phyloP scores from a whole-genome alignment of 35 echinoderm and acorn worm species.

The Eucidaris tribuloides region DNA sequence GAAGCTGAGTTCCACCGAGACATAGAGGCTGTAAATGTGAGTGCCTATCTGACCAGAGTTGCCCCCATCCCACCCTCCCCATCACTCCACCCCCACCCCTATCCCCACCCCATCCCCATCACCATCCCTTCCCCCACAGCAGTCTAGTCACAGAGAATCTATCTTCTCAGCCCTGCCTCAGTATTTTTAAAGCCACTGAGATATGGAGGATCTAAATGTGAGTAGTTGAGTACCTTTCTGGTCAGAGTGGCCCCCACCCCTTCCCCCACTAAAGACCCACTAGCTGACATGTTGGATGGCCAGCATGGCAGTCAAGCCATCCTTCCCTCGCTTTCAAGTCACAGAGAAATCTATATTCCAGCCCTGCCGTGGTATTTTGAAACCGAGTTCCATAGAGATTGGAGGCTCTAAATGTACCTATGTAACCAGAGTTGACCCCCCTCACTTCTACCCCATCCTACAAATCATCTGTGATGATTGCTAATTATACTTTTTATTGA shows the following conservation, averaged over 20 bases:
- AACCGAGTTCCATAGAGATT: conserved; percentile 87
- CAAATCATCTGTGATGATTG: too few species aligned
- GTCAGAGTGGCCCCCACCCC: too few species aligned
- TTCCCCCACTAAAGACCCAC: too few species aligned
- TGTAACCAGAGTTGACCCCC: too few species aligned
- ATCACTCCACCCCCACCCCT: too few species aligned
- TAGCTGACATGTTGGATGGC: too few species aligned
- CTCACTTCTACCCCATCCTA: too few species aligned
- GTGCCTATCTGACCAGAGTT: not conserved
- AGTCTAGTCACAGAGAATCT: conserved; percentile 74
- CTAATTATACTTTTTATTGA: too few species aligned
- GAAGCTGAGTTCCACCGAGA: conserved; percentile 91
- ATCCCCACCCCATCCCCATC: too few species aligned
- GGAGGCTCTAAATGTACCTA: conserved; percentile 75
- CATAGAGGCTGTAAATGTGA: conserved; percentile 93
- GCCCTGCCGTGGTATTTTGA: conserved; percentile 79
- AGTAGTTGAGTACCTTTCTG: conserved; percentile 14
- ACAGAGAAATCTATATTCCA: conserved; percentile 88
- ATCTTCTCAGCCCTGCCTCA: conserved; percentile 83
- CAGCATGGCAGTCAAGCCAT: too few species aligned
- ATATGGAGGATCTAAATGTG: conserved; percentile 94
- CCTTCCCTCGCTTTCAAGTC: conserved; percentile 48
- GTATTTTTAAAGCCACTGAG: conserved; percentile 84
- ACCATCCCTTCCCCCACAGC: too few species aligned
- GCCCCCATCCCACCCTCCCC: too few species aligned